Evolutionary conservation across 1,140 invertebrate species (phyloP), one percentile per base, ranked within the genome.

Genomic region (Whitmania pigra): DNA sequence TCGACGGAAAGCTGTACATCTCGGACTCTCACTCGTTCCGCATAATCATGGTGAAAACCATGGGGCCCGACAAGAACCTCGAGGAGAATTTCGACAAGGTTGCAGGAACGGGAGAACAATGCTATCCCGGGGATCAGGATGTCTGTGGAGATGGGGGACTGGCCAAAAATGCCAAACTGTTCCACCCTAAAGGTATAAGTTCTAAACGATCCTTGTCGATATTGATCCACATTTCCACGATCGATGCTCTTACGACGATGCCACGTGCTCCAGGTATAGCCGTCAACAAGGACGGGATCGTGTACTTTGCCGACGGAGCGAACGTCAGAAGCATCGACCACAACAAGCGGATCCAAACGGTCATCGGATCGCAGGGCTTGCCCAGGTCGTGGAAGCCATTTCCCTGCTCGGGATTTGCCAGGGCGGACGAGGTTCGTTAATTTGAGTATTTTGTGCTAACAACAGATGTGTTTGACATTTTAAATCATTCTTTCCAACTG

Each of bases 321-420:
- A 82, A 81, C 72, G 79, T 82, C 53, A 80, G 94, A 89, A 54
- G 91, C 88, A 92, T 97, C 0, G 91, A 94, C 79, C 84, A 89
- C 71, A 90, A 94, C 77, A 91, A 92, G 4, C 92, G 93, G 67
- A 93, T 97, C 43, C 91, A 89, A 2, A 97, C 93, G 0, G 87
- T 96, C 0, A 94, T 96, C 77, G 93, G 93, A 29, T 93, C 93
- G 78, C 93, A 95, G 80, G 91, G 92, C 87, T 93, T 96, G 79
- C 89, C 93, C 77, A 89, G 90, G 0, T 90, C 94, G 78, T 97
- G 93, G 93, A 93, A 93, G 79, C 93, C 94, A 0, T 90, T 96
- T 70, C 92, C 93, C 0, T 97, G 93, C 80, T 90, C 94, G 80
- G 91, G 92, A 57, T 94, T 92, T 0, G 81, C 94, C 2, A 91